Conservation (phyloP, 2,113 vertebrate genomes). For the Anseranas semipalmata region DNA sequence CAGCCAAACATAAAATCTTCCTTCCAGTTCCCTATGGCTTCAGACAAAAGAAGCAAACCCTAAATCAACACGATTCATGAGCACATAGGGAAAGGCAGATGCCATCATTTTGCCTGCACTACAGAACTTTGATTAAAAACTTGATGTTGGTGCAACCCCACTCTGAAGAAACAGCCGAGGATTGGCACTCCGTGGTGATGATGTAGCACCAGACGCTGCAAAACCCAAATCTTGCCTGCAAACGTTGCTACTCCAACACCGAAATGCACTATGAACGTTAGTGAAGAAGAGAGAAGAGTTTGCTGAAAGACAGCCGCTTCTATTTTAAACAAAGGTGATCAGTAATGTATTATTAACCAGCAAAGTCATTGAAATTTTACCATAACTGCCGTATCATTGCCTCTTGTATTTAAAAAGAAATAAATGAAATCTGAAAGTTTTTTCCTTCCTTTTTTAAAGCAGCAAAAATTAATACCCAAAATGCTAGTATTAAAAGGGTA, state of each 20-base stretch:
- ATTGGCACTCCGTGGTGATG: fast-evolving
- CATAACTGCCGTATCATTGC: background rate
- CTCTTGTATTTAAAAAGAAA: background rate
- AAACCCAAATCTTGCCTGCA: background rate
- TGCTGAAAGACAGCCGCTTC: background rate
- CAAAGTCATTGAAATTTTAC: background rate
- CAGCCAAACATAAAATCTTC: slow-evolving; percentile 60
- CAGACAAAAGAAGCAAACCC: slow-evolving; percentile 51
- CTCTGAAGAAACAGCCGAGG: background rate
- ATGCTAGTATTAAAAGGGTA: background rate
- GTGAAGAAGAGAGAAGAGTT: background rate
- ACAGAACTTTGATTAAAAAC: background rate
- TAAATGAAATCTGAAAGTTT: background rate
- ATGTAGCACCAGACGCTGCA: background rate
- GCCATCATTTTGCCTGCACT: background rate
- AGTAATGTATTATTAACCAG: background rate
- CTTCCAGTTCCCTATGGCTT: slow-evolving; percentile 63
- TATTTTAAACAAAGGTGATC: background rate
- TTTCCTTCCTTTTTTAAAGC: background rate
- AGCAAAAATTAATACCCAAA: background rate
- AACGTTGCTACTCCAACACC: background rate
- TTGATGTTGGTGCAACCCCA: background rate
- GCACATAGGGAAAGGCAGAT: background rate
- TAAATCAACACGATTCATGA: slow-evolving; percentile 20
- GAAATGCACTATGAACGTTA: fast-evolving